These are phyloP conservation scores for Ectemnius continuus DNA, from an alignment of 2,888 invertebrate genomes.

Conservation along the genomic window DNA sequence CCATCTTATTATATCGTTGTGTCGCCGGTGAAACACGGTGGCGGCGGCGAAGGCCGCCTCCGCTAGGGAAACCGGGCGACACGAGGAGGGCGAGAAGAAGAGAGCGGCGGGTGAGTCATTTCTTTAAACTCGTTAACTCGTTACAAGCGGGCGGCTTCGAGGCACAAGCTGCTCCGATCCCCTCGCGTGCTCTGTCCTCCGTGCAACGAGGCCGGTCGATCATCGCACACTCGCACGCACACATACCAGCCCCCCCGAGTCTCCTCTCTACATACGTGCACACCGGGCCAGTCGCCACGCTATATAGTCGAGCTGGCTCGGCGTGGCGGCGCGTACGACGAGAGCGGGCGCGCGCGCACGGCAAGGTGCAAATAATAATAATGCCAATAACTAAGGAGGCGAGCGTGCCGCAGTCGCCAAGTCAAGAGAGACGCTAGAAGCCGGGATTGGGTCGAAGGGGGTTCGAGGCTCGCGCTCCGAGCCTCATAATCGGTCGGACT, in stretches of 20 bases:
- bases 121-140: constrained; percentile 62
- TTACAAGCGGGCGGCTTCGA: constrained; percentile 51
- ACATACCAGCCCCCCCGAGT: background rate
- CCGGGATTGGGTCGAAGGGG: constrained; percentile 54
- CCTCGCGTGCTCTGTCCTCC: constrained; percentile 31
- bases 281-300: too few species aligned
- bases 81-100: background rate
- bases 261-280: too few species aligned
- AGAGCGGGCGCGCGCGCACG: constrained; percentile 37
- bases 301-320: too few species aligned
- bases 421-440: constrained; percentile 51
- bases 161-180: constrained; percentile 41
- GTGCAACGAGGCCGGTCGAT: constrained; percentile 57
- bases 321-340: too few species aligned
- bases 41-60: too few species aligned
- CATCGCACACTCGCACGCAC: constrained; percentile 31
- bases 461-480: constrained; percentile 55
- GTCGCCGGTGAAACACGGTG: constrained; percentile 26
- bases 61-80: too few species aligned
- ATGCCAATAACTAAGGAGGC: constrained; percentile 54
- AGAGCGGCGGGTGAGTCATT: constrained; percentile 52
- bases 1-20: constrained; percentile 48
- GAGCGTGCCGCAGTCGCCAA: constrained; percentile 53
- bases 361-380: constrained; percentile 63
- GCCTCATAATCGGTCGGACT: constrained; percentile 56